Evolutionary conservation across 2,797 vertebrate species (phyloP).

Genomic region (Tangara arthus): DNA sequence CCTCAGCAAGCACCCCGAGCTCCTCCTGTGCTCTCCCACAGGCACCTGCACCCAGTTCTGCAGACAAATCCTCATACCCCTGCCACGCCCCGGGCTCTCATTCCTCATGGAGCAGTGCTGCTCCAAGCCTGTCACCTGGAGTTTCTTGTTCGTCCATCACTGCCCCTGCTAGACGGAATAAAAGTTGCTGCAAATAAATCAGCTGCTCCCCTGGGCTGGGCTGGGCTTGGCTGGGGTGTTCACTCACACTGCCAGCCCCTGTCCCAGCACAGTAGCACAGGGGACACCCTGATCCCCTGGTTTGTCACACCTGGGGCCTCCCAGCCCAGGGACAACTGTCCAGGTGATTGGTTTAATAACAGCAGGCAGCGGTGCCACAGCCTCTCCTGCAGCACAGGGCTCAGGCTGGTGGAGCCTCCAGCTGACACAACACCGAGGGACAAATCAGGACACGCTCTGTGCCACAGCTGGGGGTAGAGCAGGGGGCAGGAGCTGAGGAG

Average conservation of each 20-base stretch:
- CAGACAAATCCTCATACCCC: not conserved
- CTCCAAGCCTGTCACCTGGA: not conserved
- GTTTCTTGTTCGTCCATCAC: not conserved
- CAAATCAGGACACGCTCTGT: rapidly evolving
- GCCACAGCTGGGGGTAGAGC: not conserved
- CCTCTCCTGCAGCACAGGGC: not conserved
- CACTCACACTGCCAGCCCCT: not conserved
- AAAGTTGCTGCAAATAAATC: not conserved
- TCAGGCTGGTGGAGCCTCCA: not conserved
- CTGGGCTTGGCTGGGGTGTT: not conserved
- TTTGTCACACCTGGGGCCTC: not conserved
- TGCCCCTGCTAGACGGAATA: rapidly evolving
- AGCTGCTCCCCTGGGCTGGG: not conserved
- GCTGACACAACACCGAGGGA: not conserved
- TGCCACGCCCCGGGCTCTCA: rapidly evolving
- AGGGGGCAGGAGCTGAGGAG: not conserved
- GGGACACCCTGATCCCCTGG: not conserved
- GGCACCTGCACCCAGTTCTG: not conserved
- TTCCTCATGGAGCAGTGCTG: rapidly evolving
- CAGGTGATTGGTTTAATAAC: not conserved
- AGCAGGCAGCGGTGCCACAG: not conserved
- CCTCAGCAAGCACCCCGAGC: not conserved
- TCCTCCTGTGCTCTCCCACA: not conserved
- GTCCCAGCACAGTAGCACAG: not conserved
- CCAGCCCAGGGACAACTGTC: not conserved